Base-by-base conservation (phyloP, 2,113 vertebrate genomes). In the Felis chaus region DNA sequence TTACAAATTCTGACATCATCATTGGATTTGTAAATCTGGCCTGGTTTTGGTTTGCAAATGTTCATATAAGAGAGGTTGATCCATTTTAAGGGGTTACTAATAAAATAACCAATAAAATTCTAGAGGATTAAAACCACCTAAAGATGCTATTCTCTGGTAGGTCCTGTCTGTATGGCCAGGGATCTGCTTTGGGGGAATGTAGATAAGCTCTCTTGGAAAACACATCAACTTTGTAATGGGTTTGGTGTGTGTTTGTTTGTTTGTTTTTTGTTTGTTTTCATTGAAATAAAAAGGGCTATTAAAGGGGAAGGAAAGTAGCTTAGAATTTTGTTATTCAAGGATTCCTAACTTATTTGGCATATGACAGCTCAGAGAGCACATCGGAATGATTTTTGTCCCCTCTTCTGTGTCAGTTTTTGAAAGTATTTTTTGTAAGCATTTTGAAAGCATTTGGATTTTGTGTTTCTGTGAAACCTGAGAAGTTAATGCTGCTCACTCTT, bases 401-500 rank as follows among this genome's bases (percentile, higher is more conserved):
- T 41, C 53, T 86, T 86, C 8, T 41, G 0, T 78, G 53, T 92
- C 9, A 63, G 21, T 87, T 91, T 94, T 78, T 55, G 15, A 31
- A 94, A 92, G 15, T 55, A 65, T 73, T 92, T 92, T 71, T 94
- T 41, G 57, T 79, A 41, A 14, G 86, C 23, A 39, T 73, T 73
- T 45, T 76, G 73, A 76, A 45, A 78, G 27, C 45, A 78, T 78
- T 82, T 53, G 74, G 39, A 86, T 71, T 53, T 78, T 41, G 0
- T 94, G 53, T 94, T 93, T 98, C 68, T 78, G 63, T 53, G 80
- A 92, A 16, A 63, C 2, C 1, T 96, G n/a, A 63, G 86, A 87
- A 83, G 25, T 94, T 95, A 63, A 94, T 53, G 69, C 76, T 48
- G 16, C 57, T 97, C 68, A 89, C 96, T 91, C 55, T 95, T 93